phyloP scores from a whole-genome alignment of 2,797 vertebrate species.

The Clarias laeviceps region DNA sequence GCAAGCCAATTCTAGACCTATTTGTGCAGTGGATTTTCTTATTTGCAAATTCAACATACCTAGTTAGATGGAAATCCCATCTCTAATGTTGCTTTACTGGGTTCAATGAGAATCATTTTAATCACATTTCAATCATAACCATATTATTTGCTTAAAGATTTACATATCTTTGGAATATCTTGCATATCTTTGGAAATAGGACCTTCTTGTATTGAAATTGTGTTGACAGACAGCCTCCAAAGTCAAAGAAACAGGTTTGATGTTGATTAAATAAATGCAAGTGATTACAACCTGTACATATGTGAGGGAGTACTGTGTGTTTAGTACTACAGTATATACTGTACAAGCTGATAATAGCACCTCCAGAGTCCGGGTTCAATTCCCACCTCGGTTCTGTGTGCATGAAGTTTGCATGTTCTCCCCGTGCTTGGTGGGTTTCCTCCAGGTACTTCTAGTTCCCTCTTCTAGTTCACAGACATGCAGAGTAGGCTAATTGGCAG shows the following conservation, averaged over 20 bases:
- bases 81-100: not conserved
- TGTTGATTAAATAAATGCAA: not conserved
- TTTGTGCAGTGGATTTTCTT: not conserved
- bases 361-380: too few relatives aligned
- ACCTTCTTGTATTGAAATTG: not conserved
- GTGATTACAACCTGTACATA: not conserved
- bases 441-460: too few relatives aligned
- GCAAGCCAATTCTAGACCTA: not conserved
- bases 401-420: too few relatives aligned
- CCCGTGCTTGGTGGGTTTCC: too few relatives aligned
- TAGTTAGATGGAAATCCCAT: not conserved
- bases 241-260: not conserved
- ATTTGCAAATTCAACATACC: not conserved
- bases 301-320: not conserved
- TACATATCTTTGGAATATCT: not conserved
- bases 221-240: not conserved
- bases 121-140: not conserved
- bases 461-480: too few relatives aligned
- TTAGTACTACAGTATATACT: not conserved
- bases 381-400: too few relatives aligned
- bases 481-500: too few relatives aligned
- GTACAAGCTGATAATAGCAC: not conserved
- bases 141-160: not conserved
- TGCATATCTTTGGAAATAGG: not conserved
- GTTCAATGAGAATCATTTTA: not conserved